Base-by-base conservation (phyloP, 64 coral and sea anemone species). In the Dendrophyllia cribrosa region DNA sequence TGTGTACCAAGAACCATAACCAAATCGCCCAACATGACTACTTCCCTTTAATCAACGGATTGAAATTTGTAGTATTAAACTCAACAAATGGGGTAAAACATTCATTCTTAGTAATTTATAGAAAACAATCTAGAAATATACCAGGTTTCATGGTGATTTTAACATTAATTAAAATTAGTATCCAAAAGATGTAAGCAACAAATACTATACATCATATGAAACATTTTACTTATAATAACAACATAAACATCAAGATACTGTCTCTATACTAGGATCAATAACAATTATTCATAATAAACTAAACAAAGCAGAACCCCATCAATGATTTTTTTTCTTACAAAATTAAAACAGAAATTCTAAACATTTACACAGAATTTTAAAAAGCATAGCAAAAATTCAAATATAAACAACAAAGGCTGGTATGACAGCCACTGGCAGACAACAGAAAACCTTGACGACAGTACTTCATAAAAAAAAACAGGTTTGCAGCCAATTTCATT, bases 141-240 rank as follows among this genome's bases (percentile, higher is more conserved):
- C 23, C 68, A 52, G 25, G 34, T 71, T 87, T 64, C 60, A 92
- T 64, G 51, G n/a, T n/a, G 76, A 53, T 13, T 92, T 92, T 8
- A 92, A 83, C 67, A 86, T 83, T 59, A 62, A 78, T 92, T 66
- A 92, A 92, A 69, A 75, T 92, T 85, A 92, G 58, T 64, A 74
- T 72, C 43, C 66, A 72, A 72, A 73, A 58, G 72, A 85, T 85
- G 67, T 85, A 50, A 69, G 23, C 46, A 66, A 85, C 44, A 85
- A 85, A 66, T 67, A 46, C 45, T 50, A 85, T 51, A 64, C 62
- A 21, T 85, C 70, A 72, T 72, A 46, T 70, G 67, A 70, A 70
- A 70, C 67, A 70, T 70, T 70, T 70, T 34, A 70, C n/a, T 70
- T 70, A 70, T 70, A 70, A 72, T 72, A 72, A 72, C n/a, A 69